These are phyloP conservation scores for Anas platyrhynchos DNA, from an alignment of 2,113 vertebrate genomes.

Conservation along the genomic window DNA sequence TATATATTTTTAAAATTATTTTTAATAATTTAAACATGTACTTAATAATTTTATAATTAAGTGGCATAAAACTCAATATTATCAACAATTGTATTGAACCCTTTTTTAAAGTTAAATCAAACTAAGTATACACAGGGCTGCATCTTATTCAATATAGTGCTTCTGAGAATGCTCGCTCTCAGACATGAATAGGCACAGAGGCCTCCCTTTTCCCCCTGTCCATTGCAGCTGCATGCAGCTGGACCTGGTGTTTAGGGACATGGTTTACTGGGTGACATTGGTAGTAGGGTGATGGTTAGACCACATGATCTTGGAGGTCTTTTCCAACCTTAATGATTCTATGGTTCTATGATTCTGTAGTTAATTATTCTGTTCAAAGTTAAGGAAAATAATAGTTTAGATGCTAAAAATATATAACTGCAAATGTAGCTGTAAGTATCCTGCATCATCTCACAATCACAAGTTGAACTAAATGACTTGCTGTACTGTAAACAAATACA, in stretches of 20 bases:
- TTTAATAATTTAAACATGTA: background rate
- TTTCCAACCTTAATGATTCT: too few relatives aligned
- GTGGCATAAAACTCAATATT: background rate
- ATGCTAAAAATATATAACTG: background rate
- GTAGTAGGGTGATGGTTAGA: too few relatives aligned
- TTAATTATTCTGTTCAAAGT: background rate
- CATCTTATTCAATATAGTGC: background rate
- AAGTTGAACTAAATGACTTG: background rate
- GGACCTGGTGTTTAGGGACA: too few relatives aligned
- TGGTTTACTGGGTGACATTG: too few relatives aligned
- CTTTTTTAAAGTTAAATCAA: background rate
- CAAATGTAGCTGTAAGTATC: background rate
- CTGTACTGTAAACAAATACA: background rate
- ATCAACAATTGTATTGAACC: background rate
- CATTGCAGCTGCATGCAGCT: accelerated
- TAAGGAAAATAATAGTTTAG: background rate
- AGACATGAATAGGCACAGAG: background rate
- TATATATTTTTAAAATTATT: background rate
- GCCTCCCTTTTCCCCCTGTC: background rate
- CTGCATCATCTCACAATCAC: background rate
- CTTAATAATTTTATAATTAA: background rate
- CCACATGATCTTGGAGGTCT: too few relatives aligned
- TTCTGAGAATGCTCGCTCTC: background rate
- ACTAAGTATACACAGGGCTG: background rate
- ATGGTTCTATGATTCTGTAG: too few relatives aligned